Conservation (phyloP, 2,797 vertebrate species). For the Cyprinella venusta region DNA sequence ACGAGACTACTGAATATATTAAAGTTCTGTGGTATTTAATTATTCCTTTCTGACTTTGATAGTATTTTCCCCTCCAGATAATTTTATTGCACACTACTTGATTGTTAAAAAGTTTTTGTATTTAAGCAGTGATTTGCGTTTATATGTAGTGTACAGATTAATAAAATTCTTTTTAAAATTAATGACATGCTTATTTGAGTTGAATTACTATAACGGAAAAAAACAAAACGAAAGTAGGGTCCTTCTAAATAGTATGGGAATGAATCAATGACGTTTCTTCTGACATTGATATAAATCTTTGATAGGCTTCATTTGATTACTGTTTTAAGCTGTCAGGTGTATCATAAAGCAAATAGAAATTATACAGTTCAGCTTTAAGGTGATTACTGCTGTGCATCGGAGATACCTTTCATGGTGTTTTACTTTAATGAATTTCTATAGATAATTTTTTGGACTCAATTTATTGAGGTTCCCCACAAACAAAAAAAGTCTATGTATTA, state of each 20-base stretch:
- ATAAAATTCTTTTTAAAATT: slow-evolving; percentile 18
- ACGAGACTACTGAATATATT: not conserved
- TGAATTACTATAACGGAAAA: not conserved
- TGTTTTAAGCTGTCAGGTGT: not conserved
- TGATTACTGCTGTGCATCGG: not conserved
- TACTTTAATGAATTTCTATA: not conserved
- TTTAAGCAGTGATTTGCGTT: slow-evolving; percentile 18
- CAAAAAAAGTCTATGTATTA: not conserved
- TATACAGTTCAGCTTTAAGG: not conserved
- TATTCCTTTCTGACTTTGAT: not conserved
- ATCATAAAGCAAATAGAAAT: not conserved
- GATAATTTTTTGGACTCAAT: not conserved
- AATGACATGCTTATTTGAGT: not conserved
- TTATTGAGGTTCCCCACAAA: not conserved
- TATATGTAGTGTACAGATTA: not conserved
- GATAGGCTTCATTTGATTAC: not conserved
- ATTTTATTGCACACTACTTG: slow-evolving; percentile 32
- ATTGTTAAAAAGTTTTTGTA: not conserved
- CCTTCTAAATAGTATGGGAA: not conserved
- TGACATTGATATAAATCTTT: not conserved
- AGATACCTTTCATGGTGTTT: not conserved
- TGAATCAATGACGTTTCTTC: not conserved
- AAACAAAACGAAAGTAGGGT: not conserved
- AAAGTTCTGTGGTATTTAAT: slow-evolving; percentile 27
- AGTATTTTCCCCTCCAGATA: not conserved